Base-by-base conservation (phyloP, 1,140 invertebrate genomes). In the Yoshiicerus persimilis region DNA sequence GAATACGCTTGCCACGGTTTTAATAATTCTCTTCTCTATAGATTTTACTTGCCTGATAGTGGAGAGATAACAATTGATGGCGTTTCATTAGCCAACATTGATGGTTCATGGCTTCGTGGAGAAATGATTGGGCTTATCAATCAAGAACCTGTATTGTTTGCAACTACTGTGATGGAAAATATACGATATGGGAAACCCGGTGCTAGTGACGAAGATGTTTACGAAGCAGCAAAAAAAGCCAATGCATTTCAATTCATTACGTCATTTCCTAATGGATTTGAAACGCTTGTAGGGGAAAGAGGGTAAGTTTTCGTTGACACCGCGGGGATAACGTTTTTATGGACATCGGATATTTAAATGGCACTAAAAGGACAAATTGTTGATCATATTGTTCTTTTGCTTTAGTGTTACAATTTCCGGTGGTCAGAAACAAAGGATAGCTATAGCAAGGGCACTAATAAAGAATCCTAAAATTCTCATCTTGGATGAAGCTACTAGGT, bases 81-180 rank as follows among this genome's bases (percentile, higher is more conserved):
- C 4, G 91, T 94, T 66, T 95, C 98, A 92, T 93, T 99, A 0
- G 93, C 93, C 39, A 93, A 94, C 9, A 92, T 99, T 34, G 96
- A 98, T 92, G 95, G 96, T n/a, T 94, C 94, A 66, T 98, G 97
- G 97, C 93, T 99, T 32, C 93, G 98, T 56, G 95, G 96, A 80
- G 93, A 94, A 56, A 95, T 95, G 11, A 94, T 99, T 75, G 98
- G 97, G 3, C 95, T 97, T 87, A 98, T 99, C 86, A 97, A 97
- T 92, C 98, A 99, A 93, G 97, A 99, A 92, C 98, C 98, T 1
- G 95, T 98, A 86, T 92, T 99, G 64, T 99, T 99, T 93, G 97
- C 96, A 25, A 97, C 97, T 9, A 95, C 95, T n/a, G 95, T 99
- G 11, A 94, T 95, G 92, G 98, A 99, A 93, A 99, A 99, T 93